Base-by-base conservation (phyloP, 2,113 vertebrate genomes). In the Sylvilagus bachmani region DNA sequence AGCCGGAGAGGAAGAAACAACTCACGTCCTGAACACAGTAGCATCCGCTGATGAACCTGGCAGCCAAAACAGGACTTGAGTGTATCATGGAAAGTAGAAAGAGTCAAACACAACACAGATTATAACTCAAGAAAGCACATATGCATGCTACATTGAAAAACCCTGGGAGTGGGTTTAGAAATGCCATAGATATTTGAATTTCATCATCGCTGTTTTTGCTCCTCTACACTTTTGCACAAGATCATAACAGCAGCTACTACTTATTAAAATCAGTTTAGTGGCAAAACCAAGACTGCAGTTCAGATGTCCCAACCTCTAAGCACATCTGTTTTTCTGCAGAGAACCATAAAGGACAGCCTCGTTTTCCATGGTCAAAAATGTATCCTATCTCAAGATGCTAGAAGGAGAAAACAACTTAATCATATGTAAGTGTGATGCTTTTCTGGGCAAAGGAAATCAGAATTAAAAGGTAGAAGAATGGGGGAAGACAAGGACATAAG, bases 351-450 rank as follows among this genome's bases (percentile, higher is more conserved):
- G 70, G 74, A 89, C 61, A 93, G 55, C 13, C 58, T 62, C n/a
- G 24, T 82, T 85, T 91, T 67, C 83, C 51, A 79, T 61, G 33
- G 29, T 74, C 53, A 71, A 75, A 87, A 92, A 61, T 62, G 7
- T 49, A 83, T 64, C 92, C 55, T 93, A 33, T 80, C 51, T 74
- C 49, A 88, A 70, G 78, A 86, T 19, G 58, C 25, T 61, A 85
- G 38, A 38, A 66, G 64, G 38, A 33, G 22, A 85, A 83, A 88
- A 33, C 25, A 67, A 67, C 6, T 6, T 33, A 84, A 51, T 74
- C 36, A 64, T 2, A 24, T 44, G 36, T 51, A 74, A 53, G 58
- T 27, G 29, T 82, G 73, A 75, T 49, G 11, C 11, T 86, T 33
- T 80, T 86, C 67, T 84, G 27, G 86, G 31, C 66, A 66, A 90